A percentile compares a stretch with the other conserved stretches of the same genome.
phyloP scores from a whole-genome alignment of 2,797 vertebrate species.

The Darevskia mixta region DNA sequence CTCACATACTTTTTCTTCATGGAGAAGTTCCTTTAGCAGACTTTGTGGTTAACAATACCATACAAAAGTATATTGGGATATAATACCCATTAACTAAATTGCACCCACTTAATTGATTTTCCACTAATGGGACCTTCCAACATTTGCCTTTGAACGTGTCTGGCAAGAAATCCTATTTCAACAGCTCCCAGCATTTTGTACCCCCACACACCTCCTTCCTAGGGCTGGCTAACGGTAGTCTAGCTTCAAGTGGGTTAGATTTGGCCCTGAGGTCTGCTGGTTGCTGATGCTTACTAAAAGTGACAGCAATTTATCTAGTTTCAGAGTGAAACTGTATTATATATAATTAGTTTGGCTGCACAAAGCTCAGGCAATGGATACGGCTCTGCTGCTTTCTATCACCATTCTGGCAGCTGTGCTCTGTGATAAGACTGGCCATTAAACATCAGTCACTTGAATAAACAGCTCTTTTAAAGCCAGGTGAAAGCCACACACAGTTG shows the following conservation, averaged over 20 bases:
- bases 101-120: background rate
- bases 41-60: too few relatives aligned
- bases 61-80: too few relatives aligned
- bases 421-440: background rate
- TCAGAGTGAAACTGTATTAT: conserved; percentile 11
- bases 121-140: too few relatives aligned
- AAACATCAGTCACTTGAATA: conserved; percentile 1
- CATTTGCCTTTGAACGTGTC: background rate
- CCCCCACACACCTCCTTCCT: background rate
- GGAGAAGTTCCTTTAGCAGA: background rate
- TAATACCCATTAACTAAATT: too few relatives aligned
- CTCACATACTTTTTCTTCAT: background rate
- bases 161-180: background rate
- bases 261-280: background rate
- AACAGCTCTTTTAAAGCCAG: background rate
- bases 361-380: conserved; percentile 32
- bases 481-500: background rate
- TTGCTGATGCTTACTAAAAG: background rate
- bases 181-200: background rate
- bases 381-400: conserved; percentile 19
- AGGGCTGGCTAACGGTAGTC: background rate
- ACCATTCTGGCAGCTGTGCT: background rate
- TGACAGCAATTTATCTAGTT: conserved; percentile 15
- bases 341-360: conserved; percentile 1
- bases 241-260: background rate